These are phyloP conservation scores for Laothoe populi DNA, from an alignment of 2,888 invertebrate genomes.

Conservation along the genomic window DNA sequence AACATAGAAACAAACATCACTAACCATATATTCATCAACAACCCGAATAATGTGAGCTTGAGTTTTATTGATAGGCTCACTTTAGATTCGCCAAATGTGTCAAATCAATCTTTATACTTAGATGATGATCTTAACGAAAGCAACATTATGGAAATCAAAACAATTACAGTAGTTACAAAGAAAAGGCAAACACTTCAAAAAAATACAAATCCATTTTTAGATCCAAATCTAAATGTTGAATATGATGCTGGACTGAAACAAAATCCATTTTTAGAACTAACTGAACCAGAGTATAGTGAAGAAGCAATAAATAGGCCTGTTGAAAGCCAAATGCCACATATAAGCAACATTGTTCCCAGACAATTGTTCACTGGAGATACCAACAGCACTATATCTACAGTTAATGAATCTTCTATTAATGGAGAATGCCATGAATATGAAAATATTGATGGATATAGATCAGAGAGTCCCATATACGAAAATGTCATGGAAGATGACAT, in stretches of 20 bases:
- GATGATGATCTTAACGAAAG: conserved; percentile 82
- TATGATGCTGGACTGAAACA: conserved; percentile 36
- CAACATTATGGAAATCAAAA: conserved; percentile 83
- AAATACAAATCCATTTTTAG: conserved; percentile 77
- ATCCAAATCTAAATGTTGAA: conserved; percentile 57
- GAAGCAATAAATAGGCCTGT: conserved; percentile 49
- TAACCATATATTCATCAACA: conserved; percentile 70
- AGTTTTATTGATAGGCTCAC: conserved; percentile 79
- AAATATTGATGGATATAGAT: conserved; percentile 67
- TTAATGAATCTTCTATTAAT: conserved; percentile 62
- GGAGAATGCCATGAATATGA: conserved; percentile 66
- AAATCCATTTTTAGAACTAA: conserved; percentile 66
- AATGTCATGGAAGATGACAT: conserved; percentile 64
- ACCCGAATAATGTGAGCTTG: conserved; percentile 65
- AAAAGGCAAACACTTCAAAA: conserved; percentile 59
- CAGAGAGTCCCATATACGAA: conserved; percentile 74
- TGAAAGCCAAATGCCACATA: conserved; percentile 34
- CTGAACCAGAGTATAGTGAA: conserved; percentile 61
- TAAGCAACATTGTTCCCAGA: conserved; percentile 60
- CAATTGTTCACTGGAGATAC: conserved; percentile 69
- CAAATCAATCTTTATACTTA: conserved; percentile 71
- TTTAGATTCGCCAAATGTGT: conserved; percentile 67
- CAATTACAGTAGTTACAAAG: conserved; percentile 77
- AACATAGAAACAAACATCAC: conserved; percentile 66
- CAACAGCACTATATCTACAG: conserved; percentile 76